Evolutionary conservation across 2,797 vertebrate genomes (phyloP), one percentile per base, ranked within the genome.

Genomic region (Poeciliopsis infans): DNA sequence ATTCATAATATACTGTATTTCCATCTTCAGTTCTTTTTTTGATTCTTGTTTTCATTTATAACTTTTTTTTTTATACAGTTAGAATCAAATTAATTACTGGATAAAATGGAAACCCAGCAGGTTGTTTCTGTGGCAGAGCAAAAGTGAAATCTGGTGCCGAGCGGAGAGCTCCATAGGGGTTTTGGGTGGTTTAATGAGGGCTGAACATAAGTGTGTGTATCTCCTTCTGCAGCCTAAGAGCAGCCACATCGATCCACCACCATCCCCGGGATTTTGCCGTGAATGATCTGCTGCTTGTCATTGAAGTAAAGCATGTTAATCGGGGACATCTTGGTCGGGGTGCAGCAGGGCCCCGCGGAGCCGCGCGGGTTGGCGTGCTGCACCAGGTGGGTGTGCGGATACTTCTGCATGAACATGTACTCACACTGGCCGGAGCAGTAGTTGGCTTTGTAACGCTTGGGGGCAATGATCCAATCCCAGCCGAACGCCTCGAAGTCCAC

Each of bases 251-350:
- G 94, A 91, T 99, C 98, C 82, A 99, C 98, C 90, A 99, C 98
- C 98, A 99, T 99, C 86, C 98, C 98, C 0, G 98, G 98, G 92
- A 99, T 99, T 95, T 99, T 99, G 87, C 98, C 98, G 28, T 99
- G 98, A 94, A 99, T 99, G 89, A 99, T 99, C 93, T 99, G 97
- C 95, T 99, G 98, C 93, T 99, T 99, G 96, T 99, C 98, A 86
- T 99, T 99, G 95, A 99, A 99, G 95, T 99, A 99, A 86, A 99
- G 97, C 98, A 99, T 99, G 95, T 99, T 99, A 95, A 99, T 99
- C 68, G 98, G 98, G 70, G 98, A 99, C 98, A 99, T 99, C 96
- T 99, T 99, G 94, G 98, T 99, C 13, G 98, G 98, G 25, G 98
- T 99, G 86, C 98, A 99, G 96, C 98, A 99, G 80, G 98, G 98